A percentile compares a stretch with the other conserved stretches of the same genome.
Conservation (phyloP, 2,888 invertebrate species). For the Cepaea hortensis region DNA sequence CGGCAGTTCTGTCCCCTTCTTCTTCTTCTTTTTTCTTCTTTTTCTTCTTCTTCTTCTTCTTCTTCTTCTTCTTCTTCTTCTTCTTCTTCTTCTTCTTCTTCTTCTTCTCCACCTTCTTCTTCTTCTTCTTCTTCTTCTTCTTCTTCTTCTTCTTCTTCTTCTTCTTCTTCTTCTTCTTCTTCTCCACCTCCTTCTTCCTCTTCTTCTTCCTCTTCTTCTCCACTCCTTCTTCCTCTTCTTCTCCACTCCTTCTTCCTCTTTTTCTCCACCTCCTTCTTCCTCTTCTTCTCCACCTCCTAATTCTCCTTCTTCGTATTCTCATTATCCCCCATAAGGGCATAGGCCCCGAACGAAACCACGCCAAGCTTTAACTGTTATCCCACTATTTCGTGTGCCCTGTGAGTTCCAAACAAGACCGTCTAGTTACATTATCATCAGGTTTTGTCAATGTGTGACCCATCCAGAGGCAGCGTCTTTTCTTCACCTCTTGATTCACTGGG, state of each 20-base stretch:
- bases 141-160: not conserved
- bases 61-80: not conserved
- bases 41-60: constrained; percentile 5
- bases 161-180: not conserved
- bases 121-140: not conserved
- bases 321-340: not conserved
- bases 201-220: too few relatives aligned
- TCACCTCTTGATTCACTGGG: too few relatives aligned
- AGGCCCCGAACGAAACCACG: too few relatives aligned
- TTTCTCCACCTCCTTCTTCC: not conserved
- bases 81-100: not conserved
- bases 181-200: not conserved
- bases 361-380: too few relatives aligned
- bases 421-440: too few relatives aligned
- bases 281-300: not conserved
- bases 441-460: too few relatives aligned
- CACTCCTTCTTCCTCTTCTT: too few relatives aligned
- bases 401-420: too few relatives aligned
- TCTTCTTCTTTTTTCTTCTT: not conserved
- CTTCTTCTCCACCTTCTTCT: not conserved
- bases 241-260: too few relatives aligned
- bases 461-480: too few relatives aligned
- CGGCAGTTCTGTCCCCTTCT: too few relatives aligned
- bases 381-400: too few relatives aligned
- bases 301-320: not conserved